phyloP scores from a whole-genome alignment of 2,113 vertebrate species.

The Sander vitreus region DNA sequence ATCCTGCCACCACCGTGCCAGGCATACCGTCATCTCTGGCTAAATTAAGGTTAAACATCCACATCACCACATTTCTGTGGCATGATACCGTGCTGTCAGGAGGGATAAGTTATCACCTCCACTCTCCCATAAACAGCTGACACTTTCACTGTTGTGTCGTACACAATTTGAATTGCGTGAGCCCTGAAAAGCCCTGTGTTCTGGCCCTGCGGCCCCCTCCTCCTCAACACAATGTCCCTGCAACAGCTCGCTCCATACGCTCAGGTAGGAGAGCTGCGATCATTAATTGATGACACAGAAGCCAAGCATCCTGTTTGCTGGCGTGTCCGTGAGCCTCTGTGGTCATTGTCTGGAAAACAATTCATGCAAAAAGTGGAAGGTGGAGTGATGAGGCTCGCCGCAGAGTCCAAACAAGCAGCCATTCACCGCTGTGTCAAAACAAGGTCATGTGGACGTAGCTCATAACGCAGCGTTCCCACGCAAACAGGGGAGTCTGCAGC shows the following conservation, averaged over 20 bases:
- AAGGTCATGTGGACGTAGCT: conserved; percentile 52
- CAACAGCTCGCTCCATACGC: neutral
- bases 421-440: conserved; percentile 46
- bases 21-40: no score
- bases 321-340: conserved; percentile 1
- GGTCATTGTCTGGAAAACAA: conserved; percentile 48
- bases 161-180: conserved; percentile 19
- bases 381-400: conserved; percentile 29
- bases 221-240: conserved; percentile 5
- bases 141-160: conserved; percentile 9
- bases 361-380: conserved; percentile 1
- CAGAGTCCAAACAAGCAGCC: conserved; percentile 38
- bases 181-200: neutral
- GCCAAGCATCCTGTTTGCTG: conserved; percentile 28
- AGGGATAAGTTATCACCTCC: conserved; percentile 7
- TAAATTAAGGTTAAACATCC: conserved; percentile 1
- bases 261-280: conserved; percentile 25
- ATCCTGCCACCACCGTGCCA: no score
- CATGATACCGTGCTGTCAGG: neutral
- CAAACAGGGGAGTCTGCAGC: conserved; percentile 32
- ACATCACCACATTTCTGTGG: neutral
- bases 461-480: conserved; percentile 27
- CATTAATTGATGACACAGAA: conserved; percentile 49
- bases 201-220: neutral
- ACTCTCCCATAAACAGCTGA: conserved; percentile 22